Conservation (phyloP, 2,888 invertebrate species). For the Andrena minutula region DNA sequence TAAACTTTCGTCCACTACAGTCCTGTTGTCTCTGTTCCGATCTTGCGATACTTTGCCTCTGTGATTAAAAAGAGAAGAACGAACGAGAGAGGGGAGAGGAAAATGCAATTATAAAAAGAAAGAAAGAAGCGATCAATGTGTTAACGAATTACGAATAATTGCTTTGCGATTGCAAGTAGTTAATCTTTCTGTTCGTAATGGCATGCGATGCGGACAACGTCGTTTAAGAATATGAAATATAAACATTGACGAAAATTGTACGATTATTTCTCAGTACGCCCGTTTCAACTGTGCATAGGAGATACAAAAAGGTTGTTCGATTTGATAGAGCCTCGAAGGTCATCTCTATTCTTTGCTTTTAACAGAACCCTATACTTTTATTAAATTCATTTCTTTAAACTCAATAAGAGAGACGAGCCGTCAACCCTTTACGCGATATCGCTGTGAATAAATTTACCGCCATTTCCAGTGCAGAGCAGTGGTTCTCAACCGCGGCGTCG, state of each 20-base stretch:
- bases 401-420: neutral
- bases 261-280: constrained; percentile 4
- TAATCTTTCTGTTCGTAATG: constrained; percentile 7
- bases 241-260: constrained; percentile 17
- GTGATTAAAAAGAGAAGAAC: constrained; percentile 2
- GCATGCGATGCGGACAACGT: neutral
- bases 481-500: constrained; percentile 2
- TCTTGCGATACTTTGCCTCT: constrained; percentile 23
- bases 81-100: neutral
- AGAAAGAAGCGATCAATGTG: neutral
- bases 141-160: neutral
- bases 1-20: constrained; percentile 6
- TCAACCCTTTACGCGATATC: constrained; percentile 3
- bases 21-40: constrained; percentile 16
- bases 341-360: neutral
- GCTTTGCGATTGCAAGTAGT: constrained; percentile 19
- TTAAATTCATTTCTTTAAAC: constrained; percentile 17
- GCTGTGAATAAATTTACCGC: constrained; percentile 17
- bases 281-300: neutral
- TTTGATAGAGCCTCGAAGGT: neutral
- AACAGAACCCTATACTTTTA: neutral
- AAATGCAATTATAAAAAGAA: constrained; percentile 3
- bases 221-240: constrained; percentile 8
- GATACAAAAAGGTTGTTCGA: neutral
- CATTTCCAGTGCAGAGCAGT: neutral